These are phyloP conservation scores for Microplitis deprimator DNA, from an alignment of 2,888 invertebrate genomes.

Conservation along the genomic window DNA sequence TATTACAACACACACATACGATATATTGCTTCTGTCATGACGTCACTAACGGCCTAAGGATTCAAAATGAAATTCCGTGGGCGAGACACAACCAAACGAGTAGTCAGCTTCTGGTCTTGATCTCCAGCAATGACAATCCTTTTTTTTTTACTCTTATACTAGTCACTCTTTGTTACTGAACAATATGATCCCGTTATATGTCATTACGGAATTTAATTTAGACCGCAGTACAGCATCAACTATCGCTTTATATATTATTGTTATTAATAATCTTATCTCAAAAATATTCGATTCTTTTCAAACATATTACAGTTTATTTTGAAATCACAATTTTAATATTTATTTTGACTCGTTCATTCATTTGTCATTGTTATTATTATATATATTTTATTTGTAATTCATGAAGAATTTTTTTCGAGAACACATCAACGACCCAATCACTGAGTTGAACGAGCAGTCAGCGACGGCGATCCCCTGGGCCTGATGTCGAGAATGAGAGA, in stretches of 20 bases:
- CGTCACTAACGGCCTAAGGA: conserved; percentile 28
- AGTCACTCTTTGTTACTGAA: conserved; percentile 1
- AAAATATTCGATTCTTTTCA: not conserved
- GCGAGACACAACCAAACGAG: not conserved
- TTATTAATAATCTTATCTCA: not conserved
- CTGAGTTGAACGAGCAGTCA: conserved; percentile 24
- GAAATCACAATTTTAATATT: too few species aligned
- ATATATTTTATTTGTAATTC: not conserved
- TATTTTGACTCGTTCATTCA: not conserved
- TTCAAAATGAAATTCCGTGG: conserved; percentile 15
- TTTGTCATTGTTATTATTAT: not conserved
- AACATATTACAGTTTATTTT: too few species aligned
- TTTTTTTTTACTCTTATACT: conserved; percentile 2
- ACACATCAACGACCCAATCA: conserved; percentile 48
- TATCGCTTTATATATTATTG: not conserved
- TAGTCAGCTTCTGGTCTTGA: conserved; percentile 33
- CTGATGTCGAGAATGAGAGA: conserved; percentile 31
- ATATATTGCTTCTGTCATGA: conserved; percentile 9
- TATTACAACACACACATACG: not conserved
- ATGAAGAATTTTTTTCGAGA: conserved; percentile 26
- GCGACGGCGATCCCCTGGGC: conserved; percentile 13
- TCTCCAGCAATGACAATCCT: conserved; percentile 23
- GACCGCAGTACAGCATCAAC: not conserved
- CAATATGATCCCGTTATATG: conserved; percentile 13
- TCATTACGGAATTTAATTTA: not conserved